phyloP scores from a whole-genome alignment of 2,888 invertebrate species.

The Hemicrepidius hirtus region DNA sequence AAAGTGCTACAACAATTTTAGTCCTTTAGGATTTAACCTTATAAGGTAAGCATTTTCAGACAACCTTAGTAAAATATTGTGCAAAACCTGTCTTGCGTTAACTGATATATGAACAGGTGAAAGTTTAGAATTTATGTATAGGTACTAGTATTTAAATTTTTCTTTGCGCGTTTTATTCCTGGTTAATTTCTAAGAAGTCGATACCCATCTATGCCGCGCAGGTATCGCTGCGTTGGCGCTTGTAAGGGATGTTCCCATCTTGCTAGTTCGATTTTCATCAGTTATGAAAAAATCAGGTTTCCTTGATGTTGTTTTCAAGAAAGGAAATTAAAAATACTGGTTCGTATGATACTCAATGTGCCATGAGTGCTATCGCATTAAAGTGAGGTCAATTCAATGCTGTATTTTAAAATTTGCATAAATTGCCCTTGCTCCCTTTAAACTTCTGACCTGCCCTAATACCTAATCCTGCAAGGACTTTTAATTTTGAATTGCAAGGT shows the following conservation, averaged over 20 bases:
- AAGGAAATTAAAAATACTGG: background rate
- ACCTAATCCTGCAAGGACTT: conserved; percentile 9
- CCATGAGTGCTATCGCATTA: background rate
- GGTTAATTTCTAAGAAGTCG: no score
- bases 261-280: background rate
- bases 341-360: background rate
- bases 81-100: no score
- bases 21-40: background rate
- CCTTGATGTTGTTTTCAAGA: background rate
- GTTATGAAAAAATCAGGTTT: background rate
- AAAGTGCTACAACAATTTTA: conserved; percentile 1
- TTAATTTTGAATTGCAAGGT: conserved; percentile 15
- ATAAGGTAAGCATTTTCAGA: background rate
- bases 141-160: no score
- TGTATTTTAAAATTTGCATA: conserved; percentile 11
- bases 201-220: no score
- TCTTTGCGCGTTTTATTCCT: no score
- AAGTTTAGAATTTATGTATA: no score
- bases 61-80: no score
- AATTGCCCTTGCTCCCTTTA: conserved; percentile 13
- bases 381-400: conserved; percentile 1
- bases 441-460: conserved; percentile 20
- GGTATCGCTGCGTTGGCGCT: background rate
- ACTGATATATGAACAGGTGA: no score
- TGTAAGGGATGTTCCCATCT: background rate